Base-by-base conservation (phyloP, 30 jellyfish, hydroid and myxozoan species). In the Clytia hemisphaerica region DNA sequence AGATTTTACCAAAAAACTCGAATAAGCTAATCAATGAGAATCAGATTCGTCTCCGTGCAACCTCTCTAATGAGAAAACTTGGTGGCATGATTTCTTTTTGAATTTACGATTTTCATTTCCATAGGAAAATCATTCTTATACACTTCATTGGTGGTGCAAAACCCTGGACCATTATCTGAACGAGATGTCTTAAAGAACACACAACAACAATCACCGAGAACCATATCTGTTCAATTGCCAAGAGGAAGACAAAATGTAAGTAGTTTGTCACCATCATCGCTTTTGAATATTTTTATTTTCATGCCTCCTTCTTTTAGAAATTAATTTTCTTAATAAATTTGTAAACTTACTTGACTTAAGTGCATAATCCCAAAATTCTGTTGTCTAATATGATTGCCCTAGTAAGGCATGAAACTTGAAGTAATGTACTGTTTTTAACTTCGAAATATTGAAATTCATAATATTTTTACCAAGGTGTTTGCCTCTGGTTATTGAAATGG, bases 141-240 rank as follows among this genome's bases (percentile, higher is more conserved):
- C 83, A 55, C 67, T 19, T 88, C 97, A 37, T 19, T 72, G 49
- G 36, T 67, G 18, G 65, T 69, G 72, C 74, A 81, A 51, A 88
- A 88, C 49, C 97, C 97, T 3, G 97, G 97, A 21, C 97, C 97
- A 3, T 57, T 88, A 58, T 67, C 79, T 38, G 84, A n/a, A 2
- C 6, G 76, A 22, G 92, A 68, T 21, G 71, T 82, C 5, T 58
- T 19, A 21, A 80, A 81, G 47, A 85, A 62, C 77, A 73, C 76
- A 14, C 61, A 44, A 10, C 33, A 14, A 1, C 18, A 5, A 30
- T 88, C 97, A 3, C 97, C 97, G 24, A 67, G 83, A 42, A 93
- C 94, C 14, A 36, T 80, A 4, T 25, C 96, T 18, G 82, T 85
- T 1, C 47, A 28, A 45, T 73, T 76, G 4, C 22, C 80, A 1